Conservation (phyloP, 2,113 vertebrate species). For the Phoenicopterus ruber region DNA sequence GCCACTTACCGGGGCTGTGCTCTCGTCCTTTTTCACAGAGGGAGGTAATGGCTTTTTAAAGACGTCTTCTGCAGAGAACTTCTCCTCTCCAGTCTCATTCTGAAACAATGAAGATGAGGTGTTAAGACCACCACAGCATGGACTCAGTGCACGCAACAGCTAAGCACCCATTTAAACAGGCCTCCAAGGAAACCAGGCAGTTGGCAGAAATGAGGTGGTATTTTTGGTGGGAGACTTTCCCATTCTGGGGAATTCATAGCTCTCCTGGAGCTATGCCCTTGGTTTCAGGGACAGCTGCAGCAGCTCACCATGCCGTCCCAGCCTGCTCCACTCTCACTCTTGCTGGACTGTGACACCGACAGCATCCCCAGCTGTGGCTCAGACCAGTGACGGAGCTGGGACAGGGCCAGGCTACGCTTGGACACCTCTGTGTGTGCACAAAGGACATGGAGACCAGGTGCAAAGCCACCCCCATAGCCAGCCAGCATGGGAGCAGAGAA, state of each 20-base stretch:
- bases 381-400: neutral
- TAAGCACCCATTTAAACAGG: neutral
- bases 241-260: neutral
- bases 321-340: neutral
- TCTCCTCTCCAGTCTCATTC: constrained; percentile 68
- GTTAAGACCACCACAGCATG: neutral
- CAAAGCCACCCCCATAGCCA: neutral
- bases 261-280: neutral
- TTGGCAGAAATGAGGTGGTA: neutral
- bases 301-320: neutral
- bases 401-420: neutral
- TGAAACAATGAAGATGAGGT: constrained; percentile 51
- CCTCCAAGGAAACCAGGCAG: neutral
- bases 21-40: constrained; percentile 85
- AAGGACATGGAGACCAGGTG: neutral
- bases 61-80: constrained; percentile 80
- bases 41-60: constrained; percentile 96
- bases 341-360: neutral
- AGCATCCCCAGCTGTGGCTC: accelerated
- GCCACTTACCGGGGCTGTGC: constrained; percentile 70
- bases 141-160: neutral
- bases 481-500: neutral
- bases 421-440: neutral
- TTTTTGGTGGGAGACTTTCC: neutral
- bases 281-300: neutral